Percentiles rank a stretch among this genome's conserved stretches.
Conservation (phyloP, 2,797 vertebrate species). For the Nasua narica region DNA sequence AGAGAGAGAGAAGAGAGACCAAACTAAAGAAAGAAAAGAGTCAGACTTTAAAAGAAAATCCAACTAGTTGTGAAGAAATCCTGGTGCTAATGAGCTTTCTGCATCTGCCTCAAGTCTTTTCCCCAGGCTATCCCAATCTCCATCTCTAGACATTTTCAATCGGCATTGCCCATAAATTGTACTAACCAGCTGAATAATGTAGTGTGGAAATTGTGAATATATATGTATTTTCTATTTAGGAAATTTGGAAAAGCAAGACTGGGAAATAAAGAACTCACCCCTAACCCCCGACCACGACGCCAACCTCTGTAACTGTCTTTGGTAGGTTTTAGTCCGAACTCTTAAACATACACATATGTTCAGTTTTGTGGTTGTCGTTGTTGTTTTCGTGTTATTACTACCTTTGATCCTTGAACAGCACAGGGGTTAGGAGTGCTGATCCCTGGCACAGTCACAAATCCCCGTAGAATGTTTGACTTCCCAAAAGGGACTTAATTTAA, state of each 20-base stretch:
- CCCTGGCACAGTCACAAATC: not conserved
- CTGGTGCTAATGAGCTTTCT: conserved; percentile 55
- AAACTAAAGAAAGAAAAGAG: not conserved
- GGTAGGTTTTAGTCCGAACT: not conserved
- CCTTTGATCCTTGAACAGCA: not conserved
- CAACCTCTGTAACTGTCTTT: not conserved
- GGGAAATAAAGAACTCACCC: not conserved
- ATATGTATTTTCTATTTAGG: not conserved
- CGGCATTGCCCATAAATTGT: not conserved
- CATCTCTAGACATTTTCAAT: conserved; percentile 46
- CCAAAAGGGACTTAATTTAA: not conserved
- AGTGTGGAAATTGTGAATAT: not conserved
- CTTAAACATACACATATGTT: not conserved
- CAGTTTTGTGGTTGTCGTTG: not conserved
- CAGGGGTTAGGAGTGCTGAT: not conserved
- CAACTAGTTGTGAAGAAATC: conserved; percentile 9
- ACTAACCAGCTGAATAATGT: conserved; percentile 40
- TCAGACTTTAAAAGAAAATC: conserved; percentile 4
- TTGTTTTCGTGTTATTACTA: not conserved
- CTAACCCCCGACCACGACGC: not conserved
- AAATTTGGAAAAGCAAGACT: conserved; percentile 18
- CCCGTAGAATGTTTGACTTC: not conserved
- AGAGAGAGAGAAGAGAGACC: not conserved
- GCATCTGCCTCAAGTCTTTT: conserved; percentile 26
- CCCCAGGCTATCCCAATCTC: not conserved